Evolutionary conservation across 2,797 vertebrate genomes (phyloP), one percentile per base, ranked within the genome.

Genomic region (Scarus forsteni): DNA sequence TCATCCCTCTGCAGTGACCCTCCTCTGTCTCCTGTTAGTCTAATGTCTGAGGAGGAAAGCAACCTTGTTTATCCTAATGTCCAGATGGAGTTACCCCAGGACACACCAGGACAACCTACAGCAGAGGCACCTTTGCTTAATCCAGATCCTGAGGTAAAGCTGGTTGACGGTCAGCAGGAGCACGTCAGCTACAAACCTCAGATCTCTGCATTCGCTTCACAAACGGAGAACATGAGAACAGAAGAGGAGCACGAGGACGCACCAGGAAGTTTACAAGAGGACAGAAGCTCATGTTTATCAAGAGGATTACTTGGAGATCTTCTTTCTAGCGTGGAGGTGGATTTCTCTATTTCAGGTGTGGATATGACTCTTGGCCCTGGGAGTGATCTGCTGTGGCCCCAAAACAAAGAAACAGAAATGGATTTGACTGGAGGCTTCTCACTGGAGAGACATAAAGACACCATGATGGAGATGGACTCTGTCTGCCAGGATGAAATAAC

Each of bases 121-220:
- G 44, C 2, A 5, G 66, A 70, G 18, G 35, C 49, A 0, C 36
- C 65, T 46, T 10, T 38, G 4, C 44, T 67, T 0, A 14, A 3
- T 8, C 38, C 73, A 11, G 59, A 70, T 8, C n/a, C 44, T 0
- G 45, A 36, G 66, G 60, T 49, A 0, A 12, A 8, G 35, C 48
- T 63, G 36, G 45, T 8, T 9, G 67, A 56, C 18, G n/a, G 18
- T 5, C 57, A 36, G 16, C 16, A 55, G 52, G 81, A 83, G 3
- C 48, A 72, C 14, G 63, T 79, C 0, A 84, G 85, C 42, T 98
- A 98, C 85, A 96, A 93, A 60, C 96, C 96, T 1, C 97, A 98
- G 75, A 66, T 72, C 59, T 79, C 79, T 0, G 2, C 12, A 0
- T 3, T 43, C 64, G 46, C 16, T 5, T 52, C 0, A n/a, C 42